These are phyloP conservation scores for Hyperopisus bebe DNA, from an alignment of 2,113 vertebrate genomes.

Conservation along the genomic window DNA sequence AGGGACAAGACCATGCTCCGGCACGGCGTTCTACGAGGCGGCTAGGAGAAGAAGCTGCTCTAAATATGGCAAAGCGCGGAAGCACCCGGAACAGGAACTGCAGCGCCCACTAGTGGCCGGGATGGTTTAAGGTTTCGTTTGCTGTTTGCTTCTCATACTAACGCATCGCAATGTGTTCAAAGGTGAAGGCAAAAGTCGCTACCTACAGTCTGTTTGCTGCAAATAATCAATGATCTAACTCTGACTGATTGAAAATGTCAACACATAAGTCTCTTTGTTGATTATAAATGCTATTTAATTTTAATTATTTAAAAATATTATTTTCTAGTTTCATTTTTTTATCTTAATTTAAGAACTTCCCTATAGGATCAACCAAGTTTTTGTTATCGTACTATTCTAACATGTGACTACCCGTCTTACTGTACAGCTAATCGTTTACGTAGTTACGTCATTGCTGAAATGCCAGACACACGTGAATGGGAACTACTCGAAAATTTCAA, in stretches of 20 bases:
- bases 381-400: background rate
- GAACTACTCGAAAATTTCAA: background rate
- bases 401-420: background rate
- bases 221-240: background rate
- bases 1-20: slow-evolving; percentile 4
- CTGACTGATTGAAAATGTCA: background rate
- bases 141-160: background rate
- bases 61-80: slow-evolving; percentile 47
- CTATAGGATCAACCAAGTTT: background rate
- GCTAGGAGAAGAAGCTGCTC: background rate
- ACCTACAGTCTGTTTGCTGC: background rate
- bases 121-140: background rate
- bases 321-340: background rate
- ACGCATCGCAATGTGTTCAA: background rate
- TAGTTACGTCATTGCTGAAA: background rate
- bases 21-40: background rate
- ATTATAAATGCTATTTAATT: background rate
- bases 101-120: background rate
- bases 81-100: slow-evolving; percentile 62
- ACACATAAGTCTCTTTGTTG: background rate
- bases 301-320: background rate
- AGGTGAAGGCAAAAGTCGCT: background rate
- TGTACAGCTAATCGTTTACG: background rate
- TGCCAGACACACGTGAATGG: background rate
- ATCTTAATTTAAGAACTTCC: background rate